phyloP scores from a whole-genome alignment of 1,140 invertebrate genomes.

The Melitaea cinxia region DNA sequence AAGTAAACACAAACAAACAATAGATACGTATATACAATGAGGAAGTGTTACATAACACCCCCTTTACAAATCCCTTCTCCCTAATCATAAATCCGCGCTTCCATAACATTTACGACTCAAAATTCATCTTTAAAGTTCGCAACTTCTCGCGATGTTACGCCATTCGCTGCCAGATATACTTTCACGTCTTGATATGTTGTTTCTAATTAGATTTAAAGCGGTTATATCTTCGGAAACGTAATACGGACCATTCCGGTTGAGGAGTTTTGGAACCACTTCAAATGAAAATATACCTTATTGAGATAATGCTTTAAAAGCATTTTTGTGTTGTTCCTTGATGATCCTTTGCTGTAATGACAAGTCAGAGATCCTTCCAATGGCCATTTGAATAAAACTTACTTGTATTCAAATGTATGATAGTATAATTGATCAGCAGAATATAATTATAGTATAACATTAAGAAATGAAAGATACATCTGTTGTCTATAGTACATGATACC shows the following conservation, averaged over 20 bases:
- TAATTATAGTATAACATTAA: no score
- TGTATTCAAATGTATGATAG: no score
- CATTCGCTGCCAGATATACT: constrained; percentile 16
- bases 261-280: no score
- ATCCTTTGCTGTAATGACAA: no score
- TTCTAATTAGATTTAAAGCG: constrained; percentile 12
- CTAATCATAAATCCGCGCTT: constrained; percentile 33
- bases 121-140: constrained; percentile 25
- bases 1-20: neutral
- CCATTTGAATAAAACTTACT: no score
- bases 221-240: neutral
- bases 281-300: no score
- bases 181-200: constrained; percentile 13
- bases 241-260: neutral
- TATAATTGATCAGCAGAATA: no score
- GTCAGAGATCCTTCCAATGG: no score
- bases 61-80: neutral
- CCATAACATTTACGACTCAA: constrained; percentile 31
- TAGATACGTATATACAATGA: constrained; percentile 11
- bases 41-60: constrained; percentile 9
- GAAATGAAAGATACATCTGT: no score
- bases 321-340: no score
- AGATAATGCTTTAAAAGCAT: no score
- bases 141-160: constrained; percentile 22
- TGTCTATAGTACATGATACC: no score